A percentile compares a stretch with the other conserved stretches of the same genome.
These are phyloP conservation scores for Drosophila punjabiensis DNA, from an alignment of 1,140 invertebrate species.

Conservation along the genomic window DNA sequence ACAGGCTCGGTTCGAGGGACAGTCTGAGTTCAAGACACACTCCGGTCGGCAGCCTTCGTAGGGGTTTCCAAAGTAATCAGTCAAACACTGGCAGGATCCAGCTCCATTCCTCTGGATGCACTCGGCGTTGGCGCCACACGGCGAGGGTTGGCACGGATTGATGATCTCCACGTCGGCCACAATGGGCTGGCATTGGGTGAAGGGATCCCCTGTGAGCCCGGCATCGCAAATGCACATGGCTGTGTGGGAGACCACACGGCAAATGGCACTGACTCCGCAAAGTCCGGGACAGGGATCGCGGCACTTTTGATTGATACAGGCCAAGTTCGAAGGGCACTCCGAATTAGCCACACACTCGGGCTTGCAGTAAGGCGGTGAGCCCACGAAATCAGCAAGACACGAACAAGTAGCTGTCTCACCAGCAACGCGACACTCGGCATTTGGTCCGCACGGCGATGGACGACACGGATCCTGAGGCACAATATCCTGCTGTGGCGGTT, in stretches of 20 bases:
- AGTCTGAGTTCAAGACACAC: constrained; percentile 91
- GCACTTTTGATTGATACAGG: constrained; percentile 90
- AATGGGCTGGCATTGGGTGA: constrained; percentile 87
- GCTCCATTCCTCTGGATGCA: constrained; percentile 89
- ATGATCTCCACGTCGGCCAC: constrained; percentile 85
- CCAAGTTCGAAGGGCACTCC: constrained; percentile 89
- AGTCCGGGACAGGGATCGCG: constrained; percentile 90
- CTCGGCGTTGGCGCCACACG: constrained; percentile 91
- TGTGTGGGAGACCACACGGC: constrained; percentile 90
- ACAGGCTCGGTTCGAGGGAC: constrained; percentile 89
- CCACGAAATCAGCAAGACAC: constrained; percentile 90
- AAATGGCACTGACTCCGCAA: constrained; percentile 90
- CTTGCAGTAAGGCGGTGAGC: constrained; percentile 90
- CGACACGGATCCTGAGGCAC: constrained; percentile 88
- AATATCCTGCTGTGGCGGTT: constrained; percentile 90
- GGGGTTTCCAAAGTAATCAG: constrained; percentile 90
- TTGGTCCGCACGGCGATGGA: constrained; percentile 91
- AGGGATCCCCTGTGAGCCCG: constrained; percentile 91
- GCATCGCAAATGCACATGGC: constrained; percentile 90
- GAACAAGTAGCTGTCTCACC: constrained; percentile 89
- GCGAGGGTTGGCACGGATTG: constrained; percentile 90
- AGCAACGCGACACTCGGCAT: constrained; percentile 89
- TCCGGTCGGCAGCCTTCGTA: constrained; percentile 91
- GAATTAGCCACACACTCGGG: constrained; percentile 91
- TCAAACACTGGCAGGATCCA: constrained; percentile 90